Percentiles rank a stretch among this genome's conserved stretches.
These are phyloP conservation scores for Monodelphis domestica DNA, from an alignment of 2,797 vertebrate species.

Conservation along the genomic window DNA sequence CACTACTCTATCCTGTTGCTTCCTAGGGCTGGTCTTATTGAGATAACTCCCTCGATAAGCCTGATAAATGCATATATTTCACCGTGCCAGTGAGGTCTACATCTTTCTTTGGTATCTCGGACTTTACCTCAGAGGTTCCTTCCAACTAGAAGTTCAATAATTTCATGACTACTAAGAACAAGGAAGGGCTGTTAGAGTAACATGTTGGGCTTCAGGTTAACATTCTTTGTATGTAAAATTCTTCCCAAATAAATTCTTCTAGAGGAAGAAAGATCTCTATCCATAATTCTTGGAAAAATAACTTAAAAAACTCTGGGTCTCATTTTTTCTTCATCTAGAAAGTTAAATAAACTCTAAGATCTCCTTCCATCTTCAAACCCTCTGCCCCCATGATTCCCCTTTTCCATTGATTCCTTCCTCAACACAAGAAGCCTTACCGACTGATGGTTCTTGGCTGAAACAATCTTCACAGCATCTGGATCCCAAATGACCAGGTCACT, in stretches of 20 bases:
- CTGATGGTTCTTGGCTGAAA: conserved; percentile 96
- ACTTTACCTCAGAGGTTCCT: neutral
- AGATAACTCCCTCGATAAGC: no score
- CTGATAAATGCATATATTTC: no score
- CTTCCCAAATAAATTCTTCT: neutral
- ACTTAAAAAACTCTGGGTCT: neutral
- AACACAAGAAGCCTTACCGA: conserved; percentile 87
- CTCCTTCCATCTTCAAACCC: neutral
- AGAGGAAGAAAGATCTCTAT: neutral
- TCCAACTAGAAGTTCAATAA: neutral
- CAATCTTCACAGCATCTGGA: conserved; percentile 92
- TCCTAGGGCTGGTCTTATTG: no score
- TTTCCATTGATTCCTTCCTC: neutral
- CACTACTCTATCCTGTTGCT: no score
- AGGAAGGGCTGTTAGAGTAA: neutral
- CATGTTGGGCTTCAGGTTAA: neutral
- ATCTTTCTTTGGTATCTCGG: no score
- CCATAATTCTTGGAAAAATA: neutral
- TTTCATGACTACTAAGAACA: neutral
- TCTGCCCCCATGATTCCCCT: neutral
- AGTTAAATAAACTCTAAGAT: neutral
- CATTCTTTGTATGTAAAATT: neutral
- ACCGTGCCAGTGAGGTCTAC: no score
- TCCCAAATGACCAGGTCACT: conserved; percentile 98
- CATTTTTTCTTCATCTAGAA: neutral